Conservation (phyloP, 2,113 vertebrate species). For the Delphinus delphis region DNA sequence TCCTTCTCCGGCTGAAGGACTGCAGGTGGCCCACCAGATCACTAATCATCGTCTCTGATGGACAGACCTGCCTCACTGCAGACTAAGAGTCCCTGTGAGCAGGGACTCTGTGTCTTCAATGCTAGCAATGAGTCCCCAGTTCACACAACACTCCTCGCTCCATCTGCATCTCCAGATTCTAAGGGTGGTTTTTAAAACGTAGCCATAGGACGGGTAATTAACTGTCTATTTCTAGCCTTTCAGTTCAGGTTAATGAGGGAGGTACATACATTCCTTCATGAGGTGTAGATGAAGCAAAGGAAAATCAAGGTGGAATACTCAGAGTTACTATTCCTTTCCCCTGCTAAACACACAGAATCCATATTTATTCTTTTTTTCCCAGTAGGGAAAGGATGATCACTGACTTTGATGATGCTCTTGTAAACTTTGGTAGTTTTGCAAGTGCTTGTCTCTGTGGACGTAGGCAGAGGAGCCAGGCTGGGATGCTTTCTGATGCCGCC, state of each 20-base stretch:
- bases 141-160: neutral
- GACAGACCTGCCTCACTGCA: neutral
- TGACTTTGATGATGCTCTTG: accelerated
- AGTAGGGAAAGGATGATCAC: neutral
- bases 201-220: neutral
- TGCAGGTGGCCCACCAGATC: no score
- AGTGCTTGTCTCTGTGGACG: neutral
- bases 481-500: accelerated
- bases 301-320: neutral
- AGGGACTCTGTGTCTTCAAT: no score
- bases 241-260: neutral
- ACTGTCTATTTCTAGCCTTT: neutral
- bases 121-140: accelerated
- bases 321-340: neutral
- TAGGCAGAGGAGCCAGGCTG: accelerated
- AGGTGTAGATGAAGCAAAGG: neutral
- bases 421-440: accelerated
- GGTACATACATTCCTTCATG: neutral
- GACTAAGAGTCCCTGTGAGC: neutral
- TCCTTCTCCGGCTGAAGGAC: neutral
- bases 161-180: neutral
- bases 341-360: neutral
- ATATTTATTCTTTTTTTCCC: neutral
- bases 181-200: neutral
- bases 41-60: no score